These are phyloP conservation scores for Cataglyphis altisquamis DNA, from an alignment of 2,888 invertebrate genomes.

Conservation along the genomic window DNA sequence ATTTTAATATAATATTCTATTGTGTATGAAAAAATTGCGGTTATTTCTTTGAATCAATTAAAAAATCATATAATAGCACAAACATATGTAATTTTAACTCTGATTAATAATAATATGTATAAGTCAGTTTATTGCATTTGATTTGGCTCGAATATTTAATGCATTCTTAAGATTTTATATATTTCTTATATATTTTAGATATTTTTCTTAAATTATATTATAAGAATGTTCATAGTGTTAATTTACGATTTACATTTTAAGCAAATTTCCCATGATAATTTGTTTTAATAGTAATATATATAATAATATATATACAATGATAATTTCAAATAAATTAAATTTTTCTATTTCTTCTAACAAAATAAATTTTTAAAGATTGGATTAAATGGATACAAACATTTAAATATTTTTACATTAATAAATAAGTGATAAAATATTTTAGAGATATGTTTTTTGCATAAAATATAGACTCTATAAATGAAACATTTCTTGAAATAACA, in stretches of 20 bases:
- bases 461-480: neutral
- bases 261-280: neutral
- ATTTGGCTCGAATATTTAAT: neutral
- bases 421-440: neutral
- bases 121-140: neutral
- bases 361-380: neutral
- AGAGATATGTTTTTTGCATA: neutral
- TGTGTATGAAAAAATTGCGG: conserved; percentile 39
- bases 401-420: conserved; percentile 5
- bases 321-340: neutral
- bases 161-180: neutral
- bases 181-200: too few relatives aligned
- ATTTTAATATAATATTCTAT: conserved; percentile 84
- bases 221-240: neutral
- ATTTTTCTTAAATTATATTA: neutral
- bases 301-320: neutral
- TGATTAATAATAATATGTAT: neutral
- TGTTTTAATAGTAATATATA: neutral
- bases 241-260: neutral
- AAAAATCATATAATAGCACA: neutral
- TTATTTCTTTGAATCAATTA: conserved; percentile 49
- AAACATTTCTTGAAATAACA: neutral
- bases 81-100: neutral
- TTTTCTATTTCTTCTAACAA: neutral
- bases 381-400: neutral